A percentile compares a stretch with the other conserved stretches of the same genome.
phyloP scores from a whole-genome alignment of 2,797 vertebrate genomes.

The Arrhamphus sclerolepis region DNA sequence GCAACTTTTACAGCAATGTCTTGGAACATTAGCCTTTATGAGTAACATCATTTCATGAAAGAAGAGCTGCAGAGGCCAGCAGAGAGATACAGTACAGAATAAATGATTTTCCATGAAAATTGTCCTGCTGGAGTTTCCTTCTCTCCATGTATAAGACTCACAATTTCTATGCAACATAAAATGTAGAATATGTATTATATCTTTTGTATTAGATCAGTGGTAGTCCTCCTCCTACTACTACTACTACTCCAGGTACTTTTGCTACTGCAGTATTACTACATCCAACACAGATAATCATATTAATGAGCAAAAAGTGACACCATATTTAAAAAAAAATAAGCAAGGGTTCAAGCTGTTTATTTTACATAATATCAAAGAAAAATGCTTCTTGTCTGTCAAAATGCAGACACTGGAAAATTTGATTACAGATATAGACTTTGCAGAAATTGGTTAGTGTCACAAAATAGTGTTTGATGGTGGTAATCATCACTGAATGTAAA shows the following conservation, averaged over 20 bases:
- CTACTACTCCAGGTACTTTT: slow-evolving; percentile 2
- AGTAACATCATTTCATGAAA: slow-evolving; percentile 56
- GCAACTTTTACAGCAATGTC: slow-evolving; percentile 65
- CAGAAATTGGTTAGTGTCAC: too few relatives aligned
- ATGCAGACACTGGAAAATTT: too few relatives aligned
- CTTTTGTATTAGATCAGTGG: neutral
- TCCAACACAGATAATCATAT: neutral
- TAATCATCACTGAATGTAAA: neutral
- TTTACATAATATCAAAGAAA: too few relatives aligned
- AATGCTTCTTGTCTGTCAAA: too few relatives aligned
- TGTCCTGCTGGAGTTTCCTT: slow-evolving; percentile 35
- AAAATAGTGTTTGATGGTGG: too few relatives aligned
- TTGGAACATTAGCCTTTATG: slow-evolving; percentile 76
- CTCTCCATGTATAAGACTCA: slow-evolving; percentile 24
- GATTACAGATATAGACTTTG: too few relatives aligned
- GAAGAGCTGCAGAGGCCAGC: slow-evolving; percentile 44
- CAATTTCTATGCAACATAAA: slow-evolving; percentile 28
- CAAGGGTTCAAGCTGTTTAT: too few relatives aligned
- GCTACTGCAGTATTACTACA: neutral
- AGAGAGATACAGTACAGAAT: slow-evolving; percentile 14
- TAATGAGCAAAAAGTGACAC: neutral
- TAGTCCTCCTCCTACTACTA: slow-evolving; percentile 1
- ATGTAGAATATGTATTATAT: slow-evolving; percentile 28
- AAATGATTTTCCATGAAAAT: slow-evolving; percentile 42
- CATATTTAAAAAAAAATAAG: neutral